phyloP scores from a whole-genome alignment of 2,797 vertebrate species.

The Allochrocebus solatus region DNA sequence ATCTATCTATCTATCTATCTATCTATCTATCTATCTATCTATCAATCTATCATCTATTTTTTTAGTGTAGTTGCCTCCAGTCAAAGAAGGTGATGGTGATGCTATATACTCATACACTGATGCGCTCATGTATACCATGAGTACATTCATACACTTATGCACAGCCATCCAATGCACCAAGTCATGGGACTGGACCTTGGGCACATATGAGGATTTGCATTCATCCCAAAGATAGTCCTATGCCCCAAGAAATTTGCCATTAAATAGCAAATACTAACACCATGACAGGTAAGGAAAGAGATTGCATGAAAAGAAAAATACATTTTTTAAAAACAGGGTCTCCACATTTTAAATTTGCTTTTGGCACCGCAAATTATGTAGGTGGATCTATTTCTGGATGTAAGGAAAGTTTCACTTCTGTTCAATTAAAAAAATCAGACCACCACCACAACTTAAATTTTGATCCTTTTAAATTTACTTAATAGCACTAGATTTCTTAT shows the following conservation, averaged over 20 bases:
- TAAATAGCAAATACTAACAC: neutral
- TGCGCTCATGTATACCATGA: neutral
- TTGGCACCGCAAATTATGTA: neutral
- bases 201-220: neutral
- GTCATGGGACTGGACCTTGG: neutral
- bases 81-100: neutral
- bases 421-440: neutral
- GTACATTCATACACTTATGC: neutral
- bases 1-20: neutral
- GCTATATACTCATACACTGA: neutral
- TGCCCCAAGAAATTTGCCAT: neutral
- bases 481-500: neutral
- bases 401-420: neutral
- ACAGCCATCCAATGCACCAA: neutral
- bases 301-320: neutral
- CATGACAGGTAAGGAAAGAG: neutral
- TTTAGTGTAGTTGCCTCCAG: neutral
- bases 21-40: neutral
- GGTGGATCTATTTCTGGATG: neutral
- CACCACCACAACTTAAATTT: neutral
- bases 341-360: neutral
- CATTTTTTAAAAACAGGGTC: neutral
- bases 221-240: neutral
- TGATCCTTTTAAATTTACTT: slow-evolving; percentile 50
- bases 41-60: neutral